Evolutionary conservation across 2,797 vertebrate species (phyloP).

Genomic region (Liparis tanakae): DNA sequence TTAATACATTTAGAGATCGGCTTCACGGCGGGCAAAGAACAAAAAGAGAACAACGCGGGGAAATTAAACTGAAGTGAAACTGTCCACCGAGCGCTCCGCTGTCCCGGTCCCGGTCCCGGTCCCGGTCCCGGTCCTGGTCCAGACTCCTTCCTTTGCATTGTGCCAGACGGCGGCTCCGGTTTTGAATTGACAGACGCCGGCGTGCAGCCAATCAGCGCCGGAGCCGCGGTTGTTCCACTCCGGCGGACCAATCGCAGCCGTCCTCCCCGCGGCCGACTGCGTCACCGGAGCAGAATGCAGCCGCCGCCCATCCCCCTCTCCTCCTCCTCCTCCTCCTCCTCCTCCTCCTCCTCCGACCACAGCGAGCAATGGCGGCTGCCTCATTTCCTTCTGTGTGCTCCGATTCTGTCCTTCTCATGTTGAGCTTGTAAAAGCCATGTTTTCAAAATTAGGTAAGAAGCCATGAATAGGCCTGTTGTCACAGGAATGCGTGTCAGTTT

Average conservation of each 20-base stretch:
- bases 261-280: constrained; percentile 45
- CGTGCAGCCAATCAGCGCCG: constrained; percentile 65
- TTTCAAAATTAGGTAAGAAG: constrained; percentile 69
- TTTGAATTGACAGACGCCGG: constrained; percentile 65
- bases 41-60: constrained; percentile 26
- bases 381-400: constrained; percentile 23
- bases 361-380: constrained; percentile 68
- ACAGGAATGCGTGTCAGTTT: constrained; percentile 55
- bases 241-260: constrained; percentile 64
- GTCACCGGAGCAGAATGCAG: constrained; percentile 77
- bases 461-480: constrained; percentile 49
- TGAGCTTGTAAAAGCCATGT: constrained; percentile 60
- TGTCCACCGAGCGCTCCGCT: constrained; percentile 25
- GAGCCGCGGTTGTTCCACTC: constrained; percentile 37
- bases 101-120: constrained; percentile 1
- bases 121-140: constrained; percentile 47
- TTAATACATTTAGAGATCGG: background rate
- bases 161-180: constrained; percentile 15
- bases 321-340: background rate
- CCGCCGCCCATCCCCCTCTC: constrained; percentile 69
- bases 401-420: constrained; percentile 74
- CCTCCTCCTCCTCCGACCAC: background rate
- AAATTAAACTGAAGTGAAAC: constrained; percentile 32
- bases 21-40: constrained; percentile 27
- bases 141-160: constrained; percentile 55